Base-by-base conservation (phyloP, 2,797 vertebrate genomes). In the Enteromius unitaeniatus region DNA sequence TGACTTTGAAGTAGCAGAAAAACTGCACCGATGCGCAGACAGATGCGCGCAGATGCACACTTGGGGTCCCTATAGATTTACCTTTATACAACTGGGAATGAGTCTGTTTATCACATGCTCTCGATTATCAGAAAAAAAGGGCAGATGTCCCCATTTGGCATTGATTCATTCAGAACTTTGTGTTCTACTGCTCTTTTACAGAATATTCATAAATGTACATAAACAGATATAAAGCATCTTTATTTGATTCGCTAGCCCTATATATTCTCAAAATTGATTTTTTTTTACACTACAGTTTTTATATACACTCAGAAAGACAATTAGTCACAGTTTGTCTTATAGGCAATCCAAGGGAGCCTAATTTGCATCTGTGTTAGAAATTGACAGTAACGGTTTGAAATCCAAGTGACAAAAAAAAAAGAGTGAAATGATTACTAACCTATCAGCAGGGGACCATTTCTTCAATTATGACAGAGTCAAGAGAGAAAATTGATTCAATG, bases 121-220 rank as follows among this genome's bases (percentile, higher is more conserved):
- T 84, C 83, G 62, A 85, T 72, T 49, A 77, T 83, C 84, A 78
- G 64, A 81, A 76, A 76, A 55, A 85, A 87, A 86, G 75, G 45
- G 87, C 72, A 89, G 84, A 86, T 83, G 86, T 81, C 49, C 84
- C 86, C 88, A 89, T 88, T 87, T 88, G 84, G 83, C 75, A 74
- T 81, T 82, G 79, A 77, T 83, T 85, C 80, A 80, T 85, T 86
- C 76, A 70, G 37, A 75, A 55, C 51, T 58, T 58, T 9, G 49
- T 40, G 11, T 37, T 53, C 79, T 68, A 9, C 31, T 31, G 68
- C 55, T 7, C 6, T 62, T 31, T 15, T 31, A 28, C 28, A 62
- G 37, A 8, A 37, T 8, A 7, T 62, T 62, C 13, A 28, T 28
- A 62, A 62, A 15, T 11, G 13, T 28, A 62, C 26, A 62, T 28